Conservation (phyloP, 53 echinoderm and acorn worm species). For the Paelopatides confundens region DNA sequence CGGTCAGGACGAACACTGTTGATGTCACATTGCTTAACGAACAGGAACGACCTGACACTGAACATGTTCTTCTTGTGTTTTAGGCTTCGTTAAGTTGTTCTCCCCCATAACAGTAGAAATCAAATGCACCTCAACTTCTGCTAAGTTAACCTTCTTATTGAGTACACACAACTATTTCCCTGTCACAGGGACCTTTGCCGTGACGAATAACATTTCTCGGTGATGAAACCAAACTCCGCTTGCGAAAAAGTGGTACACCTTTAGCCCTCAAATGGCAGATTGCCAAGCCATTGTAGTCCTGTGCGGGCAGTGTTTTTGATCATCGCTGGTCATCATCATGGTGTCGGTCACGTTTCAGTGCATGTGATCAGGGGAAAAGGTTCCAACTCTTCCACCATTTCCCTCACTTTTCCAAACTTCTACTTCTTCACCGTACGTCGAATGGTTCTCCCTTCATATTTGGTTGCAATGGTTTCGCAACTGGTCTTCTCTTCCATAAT, state of each 20-base stretch:
- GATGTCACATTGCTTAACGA: too few relatives aligned
- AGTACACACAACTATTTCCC: constrained; percentile 5
- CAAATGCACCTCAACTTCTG: not conserved
- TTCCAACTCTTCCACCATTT: not conserved
- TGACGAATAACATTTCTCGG: constrained; percentile 22
- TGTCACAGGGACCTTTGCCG: constrained; percentile 44
- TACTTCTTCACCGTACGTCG: not conserved
- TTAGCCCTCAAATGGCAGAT: not conserved
- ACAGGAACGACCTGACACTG: too few relatives aligned
- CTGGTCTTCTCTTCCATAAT: too few relatives aligned
- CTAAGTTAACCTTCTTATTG: not conserved
- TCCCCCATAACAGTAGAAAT: not conserved
- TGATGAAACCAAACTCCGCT: not conserved
- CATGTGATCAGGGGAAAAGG: constrained; percentile 14
- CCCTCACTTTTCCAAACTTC: not conserved
- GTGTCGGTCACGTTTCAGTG: constrained; percentile 25
- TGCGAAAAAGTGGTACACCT: not conserved
- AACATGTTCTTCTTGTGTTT: too few relatives aligned
- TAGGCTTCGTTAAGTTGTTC: not conserved
- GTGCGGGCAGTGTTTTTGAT: constrained; percentile 17
- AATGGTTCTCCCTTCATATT: too few relatives aligned
- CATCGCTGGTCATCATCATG: constrained; percentile 26
- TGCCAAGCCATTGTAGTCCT: not conserved
- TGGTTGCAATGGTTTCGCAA: too few relatives aligned
- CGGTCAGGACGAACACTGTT: too few relatives aligned